Base-by-base conservation (phyloP, 2,888 invertebrate species). In the Drosophila colorata region DNA sequence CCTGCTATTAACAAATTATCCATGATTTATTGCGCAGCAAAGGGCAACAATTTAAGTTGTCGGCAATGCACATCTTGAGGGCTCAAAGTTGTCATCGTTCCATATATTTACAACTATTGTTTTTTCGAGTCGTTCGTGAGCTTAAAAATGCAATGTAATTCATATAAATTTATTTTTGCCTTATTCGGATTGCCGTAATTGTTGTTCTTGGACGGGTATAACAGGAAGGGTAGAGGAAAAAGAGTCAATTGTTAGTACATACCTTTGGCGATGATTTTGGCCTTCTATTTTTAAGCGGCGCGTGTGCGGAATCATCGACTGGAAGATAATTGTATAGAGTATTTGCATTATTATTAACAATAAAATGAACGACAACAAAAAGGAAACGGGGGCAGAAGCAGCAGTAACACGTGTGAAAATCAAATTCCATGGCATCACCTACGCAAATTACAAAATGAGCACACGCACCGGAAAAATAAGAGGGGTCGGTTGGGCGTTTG, bases 361-460 rank as follows among this genome's bases (percentile, higher is more conserved):
- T 76, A 68, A 82, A 73, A 68, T 79, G 83, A 81, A 56, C 81
- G 68, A 65, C 78, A 83, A 73, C 73, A 85, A 74, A 68, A 61
- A 41, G 28, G 37, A 18, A 49, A 73, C 28, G 56, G 49, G 46
- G 46, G 49, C 18, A 33, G 18, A 40, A 53, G 46, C 46, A 66
- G 57, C 38, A 55, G 61, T 56, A 77, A 83, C 87, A 85, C 87
- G 90, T 90, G 90, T 90, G 75, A 90, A 90, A 90, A 90, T 90
- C 88, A 90, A 90, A 90, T 90, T 90, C 91, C 89, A 88, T 78
- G 79, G 87, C 87, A 89, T 81, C 88, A 88, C 86, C 84, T 87
- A 87, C 87, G 87, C 84, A 85, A 83, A 85, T 84, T 84, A 80
- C 85, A 78, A 82, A 85, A 87, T 85, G 83, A 85, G 73, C 84